These are phyloP conservation scores for Geothlypis trichas DNA, from an alignment of 2,113 vertebrate genomes.

Conservation along the genomic window DNA sequence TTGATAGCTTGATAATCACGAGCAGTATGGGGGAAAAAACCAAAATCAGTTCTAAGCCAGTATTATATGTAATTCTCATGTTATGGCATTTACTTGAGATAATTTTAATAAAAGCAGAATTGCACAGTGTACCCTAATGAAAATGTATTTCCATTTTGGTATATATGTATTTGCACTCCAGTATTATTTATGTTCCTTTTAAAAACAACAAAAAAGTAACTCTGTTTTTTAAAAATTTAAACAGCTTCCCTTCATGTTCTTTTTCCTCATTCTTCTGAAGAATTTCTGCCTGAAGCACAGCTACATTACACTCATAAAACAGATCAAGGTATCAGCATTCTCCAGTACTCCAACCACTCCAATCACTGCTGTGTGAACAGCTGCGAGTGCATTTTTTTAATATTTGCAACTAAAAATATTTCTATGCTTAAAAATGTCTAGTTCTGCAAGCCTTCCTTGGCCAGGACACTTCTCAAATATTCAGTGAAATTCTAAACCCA, in stretches of 20 bases:
- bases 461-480: neutral
- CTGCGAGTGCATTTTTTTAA: constrained; percentile 50
- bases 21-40: neutral
- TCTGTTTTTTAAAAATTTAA: neutral
- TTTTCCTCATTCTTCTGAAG: constrained; percentile 38
- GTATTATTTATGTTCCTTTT: neutral
- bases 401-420: constrained; percentile 31
- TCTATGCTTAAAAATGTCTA: neutral
- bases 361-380: constrained; percentile 22
- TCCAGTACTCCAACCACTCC: neutral
- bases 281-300: constrained; percentile 59
- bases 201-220: neutral
- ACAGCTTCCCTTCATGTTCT: neutral
- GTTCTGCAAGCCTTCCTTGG: neutral
- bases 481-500: neutral
- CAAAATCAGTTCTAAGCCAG: neutral
- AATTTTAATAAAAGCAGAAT: neutral
- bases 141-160: neutral
- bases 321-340: constrained; percentile 54
- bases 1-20: neutral
- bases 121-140: neutral
- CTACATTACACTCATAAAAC: constrained; percentile 27
- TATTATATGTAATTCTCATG: neutral
- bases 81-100: neutral
- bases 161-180: neutral